phyloP scores from a whole-genome alignment of 2,888 invertebrate species.

The Vanessa cardui region DNA sequence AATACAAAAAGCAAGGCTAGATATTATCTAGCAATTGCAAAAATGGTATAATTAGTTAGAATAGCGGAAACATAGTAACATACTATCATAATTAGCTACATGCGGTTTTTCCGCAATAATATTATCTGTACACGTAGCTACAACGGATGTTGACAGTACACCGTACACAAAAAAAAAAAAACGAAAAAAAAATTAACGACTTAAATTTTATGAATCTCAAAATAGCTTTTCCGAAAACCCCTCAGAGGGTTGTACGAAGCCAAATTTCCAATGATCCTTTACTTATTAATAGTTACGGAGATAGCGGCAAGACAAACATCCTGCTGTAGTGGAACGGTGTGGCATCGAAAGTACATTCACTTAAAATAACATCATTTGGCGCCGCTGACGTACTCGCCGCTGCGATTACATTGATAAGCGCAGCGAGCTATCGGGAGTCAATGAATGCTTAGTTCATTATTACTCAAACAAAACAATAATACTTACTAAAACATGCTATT shows the following conservation, averaged over 20 bases:
- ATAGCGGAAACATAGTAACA: slow-evolving; percentile 34
- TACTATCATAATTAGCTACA: slow-evolving; percentile 23
- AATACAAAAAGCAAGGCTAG: slow-evolving; percentile 34
- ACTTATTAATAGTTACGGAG: slow-evolving; percentile 42
- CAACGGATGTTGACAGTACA: neutral
- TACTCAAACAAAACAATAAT: slow-evolving; percentile 2
- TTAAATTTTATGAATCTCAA: slow-evolving; percentile 9
- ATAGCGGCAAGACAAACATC: slow-evolving; percentile 44
- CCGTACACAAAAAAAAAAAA: neutral
- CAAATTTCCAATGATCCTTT: slow-evolving; percentile 33
- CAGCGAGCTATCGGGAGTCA: slow-evolving; percentile 26
- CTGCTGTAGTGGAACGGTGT: slow-evolving; percentile 38
- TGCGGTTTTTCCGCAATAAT: slow-evolving; percentile 11
- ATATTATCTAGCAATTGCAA: slow-evolving; percentile 26
- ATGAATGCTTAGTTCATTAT: neutral
- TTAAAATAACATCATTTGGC: slow-evolving; percentile 48
- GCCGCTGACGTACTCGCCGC: slow-evolving; percentile 41
- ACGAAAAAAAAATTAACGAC: neutral
- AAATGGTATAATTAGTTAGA: slow-evolving; percentile 33
- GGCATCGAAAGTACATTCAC: slow-evolving; percentile 31
- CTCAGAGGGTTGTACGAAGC: slow-evolving; percentile 20
- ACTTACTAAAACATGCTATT: neutral
- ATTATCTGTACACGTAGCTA: neutral
- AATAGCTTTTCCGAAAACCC: slow-evolving; percentile 20
- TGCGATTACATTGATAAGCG: slow-evolving; percentile 35